Percentiles rank a stretch among this genome's conserved stretches.
These are phyloP conservation scores for Heliconius congener DNA, from an alignment of 1,140 invertebrate genomes.

Conservation along the genomic window DNA sequence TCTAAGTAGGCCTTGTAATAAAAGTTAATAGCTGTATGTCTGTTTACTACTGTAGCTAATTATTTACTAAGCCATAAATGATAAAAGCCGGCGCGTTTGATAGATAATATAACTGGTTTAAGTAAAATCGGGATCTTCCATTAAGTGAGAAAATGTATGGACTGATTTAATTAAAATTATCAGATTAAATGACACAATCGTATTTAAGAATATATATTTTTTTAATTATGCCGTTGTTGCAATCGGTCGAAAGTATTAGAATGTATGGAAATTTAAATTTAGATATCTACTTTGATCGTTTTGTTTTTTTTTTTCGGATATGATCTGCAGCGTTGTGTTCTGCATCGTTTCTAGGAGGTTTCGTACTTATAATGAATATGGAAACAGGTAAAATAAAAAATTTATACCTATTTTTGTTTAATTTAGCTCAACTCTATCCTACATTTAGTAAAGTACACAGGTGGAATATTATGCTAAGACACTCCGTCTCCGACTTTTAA, in stretches of 20 bases:
- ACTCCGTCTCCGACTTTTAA: too few relatives aligned
- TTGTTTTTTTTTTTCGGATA: too few relatives aligned
- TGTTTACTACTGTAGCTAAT: slow-evolving; percentile 20
- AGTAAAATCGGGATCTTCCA: background rate
- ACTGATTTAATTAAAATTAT: slow-evolving; percentile 41
- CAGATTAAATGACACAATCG: slow-evolving; percentile 8
- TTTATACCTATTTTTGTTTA: too few relatives aligned
- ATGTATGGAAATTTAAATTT: too few relatives aligned
- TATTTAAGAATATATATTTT: background rate
- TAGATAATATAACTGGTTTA: background rate
- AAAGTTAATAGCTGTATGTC: background rate
- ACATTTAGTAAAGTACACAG: too few relatives aligned
- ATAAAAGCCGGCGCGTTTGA: slow-evolving; percentile 32
- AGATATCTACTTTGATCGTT: too few relatives aligned
- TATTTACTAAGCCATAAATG: slow-evolving; percentile 23
- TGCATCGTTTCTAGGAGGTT: too few relatives aligned
- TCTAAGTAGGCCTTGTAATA: background rate
- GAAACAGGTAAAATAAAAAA: too few relatives aligned
- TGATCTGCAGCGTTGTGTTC: too few relatives aligned
- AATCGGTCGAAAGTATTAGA: background rate
- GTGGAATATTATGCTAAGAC: too few relatives aligned
- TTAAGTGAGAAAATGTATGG: slow-evolving; percentile 27
- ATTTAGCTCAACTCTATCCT: too few relatives aligned
- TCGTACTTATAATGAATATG: too few relatives aligned
- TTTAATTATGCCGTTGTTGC: background rate